A percentile compares a stretch with the other conserved stretches of the same genome.
Conservation (phyloP, 2,888 invertebrate genomes). For the Platycnemis pennipes region DNA sequence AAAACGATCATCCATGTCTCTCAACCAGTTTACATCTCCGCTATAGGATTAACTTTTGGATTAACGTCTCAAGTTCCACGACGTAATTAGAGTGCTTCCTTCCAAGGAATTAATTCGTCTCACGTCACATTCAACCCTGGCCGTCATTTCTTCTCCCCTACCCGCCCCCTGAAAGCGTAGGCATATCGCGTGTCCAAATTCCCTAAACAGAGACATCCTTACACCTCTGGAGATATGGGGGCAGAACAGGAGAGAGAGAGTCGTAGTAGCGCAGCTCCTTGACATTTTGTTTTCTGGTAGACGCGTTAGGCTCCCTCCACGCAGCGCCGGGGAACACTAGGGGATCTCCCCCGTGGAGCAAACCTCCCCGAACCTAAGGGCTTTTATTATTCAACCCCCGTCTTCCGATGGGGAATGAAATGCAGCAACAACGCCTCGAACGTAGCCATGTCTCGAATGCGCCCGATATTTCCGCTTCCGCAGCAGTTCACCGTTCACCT, state of each 20-base stretch:
- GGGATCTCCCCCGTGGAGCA: neutral
- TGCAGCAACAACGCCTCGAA: neutral
- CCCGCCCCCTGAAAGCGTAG: neutral
- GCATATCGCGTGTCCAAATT: conserved; percentile 31
- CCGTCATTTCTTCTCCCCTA: neutral
- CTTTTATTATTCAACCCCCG: neutral
- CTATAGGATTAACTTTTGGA: neutral
- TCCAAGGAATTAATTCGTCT: neutral
- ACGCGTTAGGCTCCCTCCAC: neutral
- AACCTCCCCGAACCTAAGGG: neutral
- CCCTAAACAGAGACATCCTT: conserved; percentile 10
- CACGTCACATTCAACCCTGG: neutral
- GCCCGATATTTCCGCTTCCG: too few species aligned
- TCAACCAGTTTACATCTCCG: neutral
- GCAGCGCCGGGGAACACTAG: neutral
- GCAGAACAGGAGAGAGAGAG: neutral
- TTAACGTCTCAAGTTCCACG: neutral
- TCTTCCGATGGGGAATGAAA: neutral
- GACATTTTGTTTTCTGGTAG: conserved; percentile 3
- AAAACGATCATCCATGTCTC: neutral
- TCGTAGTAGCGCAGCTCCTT: neutral
- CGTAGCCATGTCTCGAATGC: neutral
- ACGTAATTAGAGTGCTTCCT: neutral
- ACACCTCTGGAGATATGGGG: neutral
- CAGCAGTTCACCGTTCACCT: too few species aligned